Base-by-base conservation (phyloP, 2,888 invertebrate species). In the Blera fallax region DNA sequence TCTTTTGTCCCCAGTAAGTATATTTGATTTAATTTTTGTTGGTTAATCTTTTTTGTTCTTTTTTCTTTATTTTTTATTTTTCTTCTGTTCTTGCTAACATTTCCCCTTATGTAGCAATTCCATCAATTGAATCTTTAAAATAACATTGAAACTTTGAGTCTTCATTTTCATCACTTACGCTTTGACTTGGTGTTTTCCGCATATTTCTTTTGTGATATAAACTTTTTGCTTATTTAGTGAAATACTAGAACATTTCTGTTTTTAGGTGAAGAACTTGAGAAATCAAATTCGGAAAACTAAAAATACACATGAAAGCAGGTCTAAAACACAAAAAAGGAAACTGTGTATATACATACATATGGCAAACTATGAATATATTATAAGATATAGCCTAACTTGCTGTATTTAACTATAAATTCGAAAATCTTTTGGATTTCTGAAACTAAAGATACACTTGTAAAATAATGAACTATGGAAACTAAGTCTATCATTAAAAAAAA, bases 1-100 rank as follows among this genome's bases (percentile, higher is more conserved):
- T 90, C 90, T 90, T 88, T 88, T 88, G 88, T 89, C 88, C 88
- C 88, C 88, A 89, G 89, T 88, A 89, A 90, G 85, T 85, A 85
- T 81, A 81, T 85, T 85, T 85, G 60, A 67, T 77, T 85, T 73
- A 56, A 64, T 64, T 83, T 83, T 80, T 43, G 45, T 80, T 84
- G 29, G 65, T 70, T 56, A 45, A 78, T 48, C 27, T 37, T 45
- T 77, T 82, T 70, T 10, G 48, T 65, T 48, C 74, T 45, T 29
- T 14, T 40, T 65, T 45, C 6, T 37, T 60, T 60, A 7, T 21
- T 58, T 50, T 7, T 29, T 56, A 40, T 52, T 3, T 11, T 27
- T 65, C 14, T 24, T 60, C 37, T 52, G 27, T 64, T 73, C 34
- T 56, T 65, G 32, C 56, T 56, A 56, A 64, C 54, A 34, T 56